Conservation (phyloP, 2,888 invertebrate species). For the Lasioglossum villosulum region DNA sequence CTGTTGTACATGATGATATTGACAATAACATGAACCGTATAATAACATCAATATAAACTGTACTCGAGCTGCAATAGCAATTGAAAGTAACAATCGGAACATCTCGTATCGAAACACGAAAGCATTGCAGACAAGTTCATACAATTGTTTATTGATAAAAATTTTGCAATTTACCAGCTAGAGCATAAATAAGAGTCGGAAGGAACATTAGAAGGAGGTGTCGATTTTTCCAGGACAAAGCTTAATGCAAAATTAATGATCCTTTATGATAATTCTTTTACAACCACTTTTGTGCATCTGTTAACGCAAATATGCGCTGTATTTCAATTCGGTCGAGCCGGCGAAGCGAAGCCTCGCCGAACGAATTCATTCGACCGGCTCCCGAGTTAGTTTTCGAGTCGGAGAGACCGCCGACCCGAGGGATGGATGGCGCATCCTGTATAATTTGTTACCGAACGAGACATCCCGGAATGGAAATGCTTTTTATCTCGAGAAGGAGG, state of each 20-base stretch:
- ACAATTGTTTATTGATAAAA: neutral
- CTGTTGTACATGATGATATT: neutral
- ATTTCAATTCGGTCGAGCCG: neutral
- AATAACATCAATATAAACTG: neutral
- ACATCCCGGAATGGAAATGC: conserved; percentile 10
- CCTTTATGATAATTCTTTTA: neutral
- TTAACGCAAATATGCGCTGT: neutral
- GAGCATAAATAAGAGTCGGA: too few relatives aligned
- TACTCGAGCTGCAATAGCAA: neutral
- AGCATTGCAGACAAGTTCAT: too few relatives aligned
- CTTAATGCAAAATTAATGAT: neutral
- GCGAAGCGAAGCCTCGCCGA: neutral
- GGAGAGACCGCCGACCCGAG: neutral
- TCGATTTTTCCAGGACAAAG: neutral
- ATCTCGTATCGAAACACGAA: neutral
- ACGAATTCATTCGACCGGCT: neutral
- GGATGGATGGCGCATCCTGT: conserved; percentile 12
- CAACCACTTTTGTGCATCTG: neutral
- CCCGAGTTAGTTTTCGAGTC: neutral
- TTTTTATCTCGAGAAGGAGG: conserved; percentile 10
- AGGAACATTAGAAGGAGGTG: neutral
- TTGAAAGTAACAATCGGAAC: neutral
- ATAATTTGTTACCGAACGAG: conserved; percentile 12
- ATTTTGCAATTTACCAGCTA: neutral
- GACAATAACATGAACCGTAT: neutral